A percentile compares a stretch with the other conserved stretches of the same genome.
phyloP scores from a whole-genome alignment of 2,888 invertebrate species.

The Parelbella ahira region DNA sequence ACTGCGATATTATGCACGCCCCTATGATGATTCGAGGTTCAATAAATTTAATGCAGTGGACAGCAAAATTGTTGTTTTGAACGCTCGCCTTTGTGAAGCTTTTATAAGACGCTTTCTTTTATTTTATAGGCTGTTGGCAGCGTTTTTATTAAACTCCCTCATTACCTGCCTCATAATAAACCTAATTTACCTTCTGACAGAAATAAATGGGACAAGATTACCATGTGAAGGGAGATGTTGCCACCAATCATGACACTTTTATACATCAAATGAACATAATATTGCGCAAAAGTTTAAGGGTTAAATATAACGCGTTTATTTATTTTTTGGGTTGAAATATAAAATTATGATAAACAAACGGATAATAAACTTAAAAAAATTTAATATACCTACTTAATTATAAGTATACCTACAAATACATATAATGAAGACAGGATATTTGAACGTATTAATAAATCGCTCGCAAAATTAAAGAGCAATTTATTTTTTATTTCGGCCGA shows the following conservation, averaged over 20 bases:
- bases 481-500: too few relatives aligned
- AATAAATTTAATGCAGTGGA: constrained; percentile 75
- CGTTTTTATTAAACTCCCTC: constrained; percentile 49
- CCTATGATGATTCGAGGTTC: constrained; percentile 69
- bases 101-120: constrained; percentile 40
- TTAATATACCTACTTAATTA: too few relatives aligned
- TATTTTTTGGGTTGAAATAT: too few relatives aligned
- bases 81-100: constrained; percentile 58
- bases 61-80: constrained; percentile 78
- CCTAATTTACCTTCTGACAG: constrained; percentile 22
- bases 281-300: background rate
- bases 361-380: too few relatives aligned
- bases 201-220: constrained; percentile 20
- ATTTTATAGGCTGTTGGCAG: constrained; percentile 44
- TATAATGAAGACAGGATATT: too few relatives aligned
- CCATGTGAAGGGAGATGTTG: constrained; percentile 12
- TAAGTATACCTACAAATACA: too few relatives aligned
- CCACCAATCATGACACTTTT: constrained; percentile 14
- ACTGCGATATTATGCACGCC: constrained; percentile 64
- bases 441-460: too few relatives aligned
- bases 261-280: background rate
- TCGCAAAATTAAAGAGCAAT: too few relatives aligned
- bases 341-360: too few relatives aligned
- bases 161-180: constrained; percentile 29
- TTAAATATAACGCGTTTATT: too few relatives aligned